A percentile compares a stretch with the other conserved stretches of the same genome.
These are phyloP conservation scores for Orthosia cruda DNA, from an alignment of 2,888 invertebrate species.

Conservation along the genomic window DNA sequence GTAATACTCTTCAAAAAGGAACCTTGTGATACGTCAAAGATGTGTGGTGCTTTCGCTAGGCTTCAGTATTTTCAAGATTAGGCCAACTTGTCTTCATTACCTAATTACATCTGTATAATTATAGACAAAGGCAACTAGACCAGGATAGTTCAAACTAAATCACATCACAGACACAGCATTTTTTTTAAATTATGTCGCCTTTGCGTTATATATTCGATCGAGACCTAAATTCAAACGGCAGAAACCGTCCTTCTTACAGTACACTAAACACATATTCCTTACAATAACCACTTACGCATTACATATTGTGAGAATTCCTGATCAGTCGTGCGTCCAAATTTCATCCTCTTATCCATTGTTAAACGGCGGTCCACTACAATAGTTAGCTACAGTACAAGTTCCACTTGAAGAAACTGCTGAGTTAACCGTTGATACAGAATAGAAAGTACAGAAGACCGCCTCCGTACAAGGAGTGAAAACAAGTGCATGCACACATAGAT, in stretches of 20 bases:
- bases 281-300: not conserved
- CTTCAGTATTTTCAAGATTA: not conserved
- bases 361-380: constrained; percentile 37
- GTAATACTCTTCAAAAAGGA: not conserved
- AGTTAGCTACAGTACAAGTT: constrained; percentile 34
- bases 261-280: constrained; percentile 23
- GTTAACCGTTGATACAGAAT: constrained; percentile 1
- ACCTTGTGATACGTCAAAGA: not conserved
- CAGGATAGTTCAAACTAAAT: not conserved
- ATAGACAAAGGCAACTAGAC: too few species aligned
- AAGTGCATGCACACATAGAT: not conserved
- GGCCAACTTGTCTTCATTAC: not conserved
- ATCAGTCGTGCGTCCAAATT: constrained; percentile 46
- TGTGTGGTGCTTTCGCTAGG: not conserved
- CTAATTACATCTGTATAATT: not conserved
- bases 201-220: not conserved
- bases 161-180: too few species aligned
- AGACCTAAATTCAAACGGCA: not conserved
- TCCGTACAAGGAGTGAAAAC: not conserved
- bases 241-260: not conserved
- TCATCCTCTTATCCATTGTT: constrained; percentile 61
- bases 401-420: constrained; percentile 48
- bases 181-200: not conserved
- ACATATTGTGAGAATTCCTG: constrained; percentile 31
- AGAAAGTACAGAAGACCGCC: not conserved